Base-by-base conservation (phyloP, 1,140 invertebrate species). In the Megathymus violae region DNA sequence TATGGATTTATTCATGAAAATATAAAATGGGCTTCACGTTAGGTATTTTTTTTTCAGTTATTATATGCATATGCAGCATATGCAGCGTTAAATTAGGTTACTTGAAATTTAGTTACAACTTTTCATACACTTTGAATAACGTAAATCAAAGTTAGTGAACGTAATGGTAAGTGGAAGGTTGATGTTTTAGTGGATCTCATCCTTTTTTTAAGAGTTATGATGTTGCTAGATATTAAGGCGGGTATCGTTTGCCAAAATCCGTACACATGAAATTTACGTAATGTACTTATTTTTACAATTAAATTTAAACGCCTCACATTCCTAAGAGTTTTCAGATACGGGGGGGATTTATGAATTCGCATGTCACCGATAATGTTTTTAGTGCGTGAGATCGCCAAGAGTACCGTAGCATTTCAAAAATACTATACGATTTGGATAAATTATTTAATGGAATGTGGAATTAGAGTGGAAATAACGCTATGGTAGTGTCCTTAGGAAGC, bases 321-420 rank as follows among this genome's bases (percentile, higher is more conserved):
- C 76, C 79, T 52, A 64, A 73, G 63, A 68, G 46, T 74, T 79
- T 74, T 69, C 71, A 78, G 44, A 61, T 34, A 36, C 67, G 27
- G 25, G 43, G 54, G 34, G 27, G 46, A 58, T 46, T 50, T 64
- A 62, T 72, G 66, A 60, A 59, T 67, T 47, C 31, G 17, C 61
- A 71, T 63, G 65, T 75, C 76, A 82, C 79, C 79, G 79, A 78
- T 79, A 76, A 16, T 44, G 10, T 58, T 14, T n/a, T 58, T 44
- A 58, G 52, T 44, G 19, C 51, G 41, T 69, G 54, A 41, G 58
- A 47, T 40, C 40, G 69, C 67, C 69, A 56, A 62, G 77, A 72
- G 82, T 86, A 82, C 85, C 83, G 76, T 78, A 74, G 82, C 74
- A 82, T 74, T 61, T 73, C 70, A n/a, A n/a, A 73, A 76, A 71